A percentile compares a stretch with the other conserved stretches of the same genome.
These are phyloP conservation scores for Vollenhovia emeryi DNA, from an alignment of 1,140 invertebrate species.

Conservation along the genomic window DNA sequence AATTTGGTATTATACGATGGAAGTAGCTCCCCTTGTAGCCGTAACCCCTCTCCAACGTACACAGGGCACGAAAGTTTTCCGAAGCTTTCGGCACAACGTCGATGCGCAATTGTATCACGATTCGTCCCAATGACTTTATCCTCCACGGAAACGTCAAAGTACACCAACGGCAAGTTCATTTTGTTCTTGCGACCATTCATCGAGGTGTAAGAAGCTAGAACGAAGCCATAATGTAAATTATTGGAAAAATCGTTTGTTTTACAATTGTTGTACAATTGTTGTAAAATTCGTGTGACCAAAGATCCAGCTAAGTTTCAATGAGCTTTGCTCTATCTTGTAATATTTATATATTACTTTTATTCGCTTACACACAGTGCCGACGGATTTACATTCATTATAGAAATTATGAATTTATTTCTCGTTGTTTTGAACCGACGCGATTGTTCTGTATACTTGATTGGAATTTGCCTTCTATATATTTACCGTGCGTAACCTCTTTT, in stretches of 20 bases:
- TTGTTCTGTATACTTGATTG: neutral
- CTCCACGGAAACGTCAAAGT: conserved; percentile 90
- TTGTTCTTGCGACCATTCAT: conserved; percentile 37
- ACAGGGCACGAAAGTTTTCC: conserved; percentile 93
- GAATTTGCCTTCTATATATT: neutral
- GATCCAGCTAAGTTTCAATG: neutral
- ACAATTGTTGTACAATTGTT: too few relatives aligned
- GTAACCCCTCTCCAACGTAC: conserved; percentile 93
- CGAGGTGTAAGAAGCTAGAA: neutral
- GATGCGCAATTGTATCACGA: conserved; percentile 90
- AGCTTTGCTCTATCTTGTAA: neutral
- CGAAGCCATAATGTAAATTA: conserved; percentile 5
- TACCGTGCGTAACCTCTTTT: neutral
- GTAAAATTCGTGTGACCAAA: neutral
- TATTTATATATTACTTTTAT: neutral
- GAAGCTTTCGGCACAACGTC: conserved; percentile 92
- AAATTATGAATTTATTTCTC: neutral
- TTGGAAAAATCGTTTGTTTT: neutral
- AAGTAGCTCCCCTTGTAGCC: conserved; percentile 93
- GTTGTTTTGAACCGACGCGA: neutral
- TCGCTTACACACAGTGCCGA: neutral
- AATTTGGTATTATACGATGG: conserved; percentile 94
- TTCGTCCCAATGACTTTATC: conserved; percentile 88
- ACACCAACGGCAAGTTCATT: conserved; percentile 93
- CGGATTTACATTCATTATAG: neutral